phyloP scores from a whole-genome alignment of 1,140 invertebrate genomes.

The Drosophila mauritiana region DNA sequence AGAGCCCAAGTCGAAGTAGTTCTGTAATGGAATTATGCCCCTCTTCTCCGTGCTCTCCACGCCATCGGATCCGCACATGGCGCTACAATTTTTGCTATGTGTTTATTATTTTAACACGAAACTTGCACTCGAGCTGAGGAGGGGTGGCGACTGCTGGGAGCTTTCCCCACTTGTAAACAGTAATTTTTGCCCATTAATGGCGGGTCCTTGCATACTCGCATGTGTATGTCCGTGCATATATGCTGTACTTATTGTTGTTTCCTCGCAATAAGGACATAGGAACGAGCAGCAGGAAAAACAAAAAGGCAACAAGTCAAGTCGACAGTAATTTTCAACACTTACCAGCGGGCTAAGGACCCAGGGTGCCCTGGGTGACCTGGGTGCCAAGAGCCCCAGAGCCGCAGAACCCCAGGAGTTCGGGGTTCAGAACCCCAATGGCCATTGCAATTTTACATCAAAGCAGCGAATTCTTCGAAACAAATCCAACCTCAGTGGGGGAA shows the following conservation, averaged over 20 bases:
- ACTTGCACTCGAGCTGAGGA: conserved; percentile 65
- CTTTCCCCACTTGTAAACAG: conserved; percentile 77
- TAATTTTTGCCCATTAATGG: conserved; percentile 82
- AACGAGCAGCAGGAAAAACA: conserved; percentile 48
- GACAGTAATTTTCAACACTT: conserved; percentile 83
- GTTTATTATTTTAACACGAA: conserved; percentile 84
- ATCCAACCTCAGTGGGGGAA: conserved; percentile 24
- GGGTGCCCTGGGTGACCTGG: conserved; percentile 1
- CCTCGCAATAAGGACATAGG: not conserved
- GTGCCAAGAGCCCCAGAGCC: too few relatives aligned
- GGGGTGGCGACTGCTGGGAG: conserved; percentile 1
- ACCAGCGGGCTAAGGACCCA: conserved; percentile 55
- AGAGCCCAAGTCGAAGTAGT: conserved; percentile 28
- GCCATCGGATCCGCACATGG: conserved; percentile 49
- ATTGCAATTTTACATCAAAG: conserved; percentile 50
- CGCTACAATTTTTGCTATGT: conserved; percentile 80
- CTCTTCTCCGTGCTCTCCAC: not conserved
- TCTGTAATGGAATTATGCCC: conserved; percentile 74
- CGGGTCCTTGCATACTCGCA: conserved; percentile 24
- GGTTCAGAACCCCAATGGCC: conserved; percentile 37
- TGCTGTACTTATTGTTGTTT: conserved; percentile 38
- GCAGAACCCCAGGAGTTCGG: not conserved
- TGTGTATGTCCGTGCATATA: conserved; percentile 13
- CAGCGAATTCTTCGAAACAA: conserved; percentile 49
- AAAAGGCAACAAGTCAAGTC: conserved; percentile 83